Evolutionary conservation across 1,140 invertebrate species (phyloP).

Genomic region (Lepidurus apus): DNA sequence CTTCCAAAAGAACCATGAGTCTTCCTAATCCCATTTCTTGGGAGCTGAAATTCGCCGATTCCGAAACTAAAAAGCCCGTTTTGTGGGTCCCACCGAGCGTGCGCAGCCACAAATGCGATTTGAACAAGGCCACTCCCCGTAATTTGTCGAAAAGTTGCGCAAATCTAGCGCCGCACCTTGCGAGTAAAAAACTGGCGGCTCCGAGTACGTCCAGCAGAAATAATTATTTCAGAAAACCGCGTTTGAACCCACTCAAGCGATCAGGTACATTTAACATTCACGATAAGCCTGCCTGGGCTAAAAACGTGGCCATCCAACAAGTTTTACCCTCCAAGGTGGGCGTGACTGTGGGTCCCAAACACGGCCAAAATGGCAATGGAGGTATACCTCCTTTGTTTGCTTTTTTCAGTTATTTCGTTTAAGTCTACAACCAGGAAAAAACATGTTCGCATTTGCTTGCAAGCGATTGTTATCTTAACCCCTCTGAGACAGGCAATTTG

Average conservation of each 20-base stretch:
- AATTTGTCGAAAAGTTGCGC: constrained; percentile 11
- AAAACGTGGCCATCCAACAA: constrained; percentile 46
- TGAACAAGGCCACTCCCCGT: constrained; percentile 19
- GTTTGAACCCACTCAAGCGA: not conserved
- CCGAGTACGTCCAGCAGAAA: not conserved
- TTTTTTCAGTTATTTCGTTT: not conserved
- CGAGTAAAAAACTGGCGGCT: not conserved
- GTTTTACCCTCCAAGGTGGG: constrained; percentile 50
- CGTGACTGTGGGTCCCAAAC: constrained; percentile 35
- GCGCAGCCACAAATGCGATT: constrained; percentile 33
- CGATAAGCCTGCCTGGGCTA: constrained; percentile 41
- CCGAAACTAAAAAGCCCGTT: not conserved
- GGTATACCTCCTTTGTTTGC: not conserved
- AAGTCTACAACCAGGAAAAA: too few species aligned
- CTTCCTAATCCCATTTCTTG: not conserved
- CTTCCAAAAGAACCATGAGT: not conserved
- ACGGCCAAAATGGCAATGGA: not conserved
- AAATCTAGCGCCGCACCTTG: constrained; percentile 6
- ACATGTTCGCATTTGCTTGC: too few species aligned
- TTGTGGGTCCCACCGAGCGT: constrained; percentile 6
- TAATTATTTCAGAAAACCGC: not conserved
- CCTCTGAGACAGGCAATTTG: constrained; percentile 12
- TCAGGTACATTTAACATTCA: not conserved
- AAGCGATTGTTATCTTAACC: too few species aligned
- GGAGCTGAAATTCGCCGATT: not conserved